Conservation (phyloP, 2,888 invertebrate genomes). For the Drosophila niveifrons region DNA sequence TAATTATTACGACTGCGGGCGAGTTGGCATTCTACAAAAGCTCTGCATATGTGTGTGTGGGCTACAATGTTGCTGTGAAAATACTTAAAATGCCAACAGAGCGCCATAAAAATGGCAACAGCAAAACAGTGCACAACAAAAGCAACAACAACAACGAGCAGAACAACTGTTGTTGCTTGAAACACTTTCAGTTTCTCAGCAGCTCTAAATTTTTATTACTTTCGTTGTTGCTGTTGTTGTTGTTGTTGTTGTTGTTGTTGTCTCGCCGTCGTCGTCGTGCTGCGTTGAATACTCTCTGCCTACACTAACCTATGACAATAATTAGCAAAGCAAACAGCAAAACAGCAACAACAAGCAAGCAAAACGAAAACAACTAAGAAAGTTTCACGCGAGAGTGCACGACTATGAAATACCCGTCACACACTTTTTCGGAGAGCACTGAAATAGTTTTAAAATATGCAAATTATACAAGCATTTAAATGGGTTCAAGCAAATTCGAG, state of each 20-base stretch:
- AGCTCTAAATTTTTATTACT: slow-evolving; percentile 62
- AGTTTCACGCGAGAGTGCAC: not conserved
- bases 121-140: slow-evolving; percentile 16
- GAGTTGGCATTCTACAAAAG: slow-evolving; percentile 41
- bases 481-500: too few relatives aligned
- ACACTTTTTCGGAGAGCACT: not conserved
- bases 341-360: slow-evolving; percentile 32
- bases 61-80: slow-evolving; percentile 63
- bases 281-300: slow-evolving; percentile 48
- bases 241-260: too few relatives aligned
- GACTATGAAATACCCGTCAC: not conserved
- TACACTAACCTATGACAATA: slow-evolving; percentile 84
- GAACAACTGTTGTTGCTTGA: slow-evolving; percentile 19
- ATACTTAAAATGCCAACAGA: slow-evolving; percentile 69
- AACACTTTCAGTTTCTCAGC: slow-evolving; percentile 71
- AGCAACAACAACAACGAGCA: slow-evolving; percentile 23
- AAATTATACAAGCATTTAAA: too few relatives aligned
- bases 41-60: slow-evolving; percentile 42
- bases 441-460: not conserved
- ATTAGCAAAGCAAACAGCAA: slow-evolving; percentile 68
- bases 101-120: slow-evolving; percentile 60
- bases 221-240: slow-evolving; percentile 40
- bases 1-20: slow-evolving; percentile 49
- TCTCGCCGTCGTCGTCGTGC: slow-evolving; percentile 14
- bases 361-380: slow-evolving; percentile 21